Percentiles rank a stretch among this genome's conserved stretches.
Conservation (phyloP, 64 coral and sea anemone species). For the Catalaphyllia jardinei region DNA sequence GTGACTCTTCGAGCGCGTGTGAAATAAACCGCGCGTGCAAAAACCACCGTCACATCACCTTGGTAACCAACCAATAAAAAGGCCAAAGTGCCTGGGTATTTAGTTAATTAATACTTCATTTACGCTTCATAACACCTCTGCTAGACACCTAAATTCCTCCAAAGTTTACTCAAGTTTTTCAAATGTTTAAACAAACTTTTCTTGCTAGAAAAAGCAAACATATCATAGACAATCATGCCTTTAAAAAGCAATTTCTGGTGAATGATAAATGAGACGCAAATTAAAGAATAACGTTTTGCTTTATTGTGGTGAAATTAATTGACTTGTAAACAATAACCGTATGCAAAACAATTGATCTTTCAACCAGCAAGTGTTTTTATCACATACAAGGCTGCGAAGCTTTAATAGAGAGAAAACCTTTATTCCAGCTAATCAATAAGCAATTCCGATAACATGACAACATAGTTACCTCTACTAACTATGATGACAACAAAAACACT, state of each 20-base stretch:
- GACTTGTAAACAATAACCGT: no score
- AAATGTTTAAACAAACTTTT: neutral
- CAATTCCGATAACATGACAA: no score
- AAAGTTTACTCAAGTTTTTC: neutral
- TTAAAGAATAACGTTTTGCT: neutral
- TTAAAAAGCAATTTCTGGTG: conserved; percentile 2
- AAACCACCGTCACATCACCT: neutral
- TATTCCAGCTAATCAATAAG: no score
- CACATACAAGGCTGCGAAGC: no score
- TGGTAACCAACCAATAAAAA: neutral
- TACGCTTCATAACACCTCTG: neutral
- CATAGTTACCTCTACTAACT: no score
- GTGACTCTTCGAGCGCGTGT: neutral
- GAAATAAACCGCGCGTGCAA: neutral
- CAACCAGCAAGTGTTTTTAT: no score
- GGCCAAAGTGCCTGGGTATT: neutral
- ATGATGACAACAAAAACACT: no score
- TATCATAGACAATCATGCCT: neutral
- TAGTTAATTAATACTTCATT: neutral
- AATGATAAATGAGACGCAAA: neutral
- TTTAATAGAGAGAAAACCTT: no score
- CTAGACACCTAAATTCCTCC: neutral
- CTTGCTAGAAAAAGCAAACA: neutral
- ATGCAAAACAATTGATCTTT: no score
- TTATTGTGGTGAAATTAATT: neutral